Percentiles rank a stretch among this genome's conserved stretches.
These are phyloP conservation scores for Pandemis cinnamomeana DNA, from an alignment of 2,888 invertebrate genomes.

Conservation along the genomic window DNA sequence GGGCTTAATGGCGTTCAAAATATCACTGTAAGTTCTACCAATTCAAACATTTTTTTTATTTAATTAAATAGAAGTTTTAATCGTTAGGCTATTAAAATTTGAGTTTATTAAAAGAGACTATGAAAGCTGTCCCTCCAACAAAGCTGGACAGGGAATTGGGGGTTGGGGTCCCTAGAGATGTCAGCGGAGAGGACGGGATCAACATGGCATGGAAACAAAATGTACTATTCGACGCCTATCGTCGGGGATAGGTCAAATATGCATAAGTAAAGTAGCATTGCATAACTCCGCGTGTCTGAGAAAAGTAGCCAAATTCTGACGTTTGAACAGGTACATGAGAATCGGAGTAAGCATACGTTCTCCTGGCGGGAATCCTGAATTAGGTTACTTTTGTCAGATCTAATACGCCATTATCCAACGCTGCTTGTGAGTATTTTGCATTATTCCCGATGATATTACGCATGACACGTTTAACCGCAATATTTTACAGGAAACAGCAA, in stretches of 20 bases:
- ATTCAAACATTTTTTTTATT: too few relatives aligned
- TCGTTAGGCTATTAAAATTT: background rate
- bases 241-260: too few relatives aligned
- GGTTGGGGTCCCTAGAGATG: background rate
- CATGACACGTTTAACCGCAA: background rate
- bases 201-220: background rate
- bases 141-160: constrained; percentile 5
- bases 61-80: background rate
- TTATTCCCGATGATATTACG: background rate
- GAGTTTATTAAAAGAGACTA: background rate
- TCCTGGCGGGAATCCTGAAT: too few relatives aligned
- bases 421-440: too few relatives aligned
- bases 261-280: too few relatives aligned
- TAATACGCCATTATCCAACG: too few relatives aligned
- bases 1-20: background rate
- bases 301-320: too few relatives aligned
- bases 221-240: background rate
- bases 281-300: too few relatives aligned
- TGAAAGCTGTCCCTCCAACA: background rate
- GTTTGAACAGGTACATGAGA: too few relatives aligned
- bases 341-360: too few relatives aligned
- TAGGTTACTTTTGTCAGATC: too few relatives aligned
- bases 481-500: background rate
- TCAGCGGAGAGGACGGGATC: constrained; percentile 9
- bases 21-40: background rate